phyloP scores from a whole-genome alignment of 2,888 invertebrate species.

The Drosophila rellima region DNA sequence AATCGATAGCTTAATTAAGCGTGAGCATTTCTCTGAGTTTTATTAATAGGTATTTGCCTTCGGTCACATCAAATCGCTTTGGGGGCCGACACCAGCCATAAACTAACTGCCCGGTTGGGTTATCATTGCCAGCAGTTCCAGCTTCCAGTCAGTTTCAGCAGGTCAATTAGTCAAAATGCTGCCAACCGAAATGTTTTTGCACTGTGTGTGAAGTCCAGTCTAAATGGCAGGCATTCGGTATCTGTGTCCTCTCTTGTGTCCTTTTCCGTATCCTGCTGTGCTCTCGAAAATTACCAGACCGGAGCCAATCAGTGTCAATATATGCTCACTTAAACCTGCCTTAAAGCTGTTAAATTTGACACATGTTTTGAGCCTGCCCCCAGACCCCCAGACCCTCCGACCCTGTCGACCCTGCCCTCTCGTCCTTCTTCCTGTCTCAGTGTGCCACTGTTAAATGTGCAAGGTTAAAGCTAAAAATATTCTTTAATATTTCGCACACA shows the following conservation, averaged over 20 bases:
- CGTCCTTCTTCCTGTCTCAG: not conserved
- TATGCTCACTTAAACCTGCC: slow-evolving; percentile 58
- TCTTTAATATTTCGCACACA: slow-evolving; percentile 15
- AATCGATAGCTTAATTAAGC: slow-evolving; percentile 82
- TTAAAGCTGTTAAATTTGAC: slow-evolving; percentile 65
- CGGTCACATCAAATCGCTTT: slow-evolving; percentile 47
- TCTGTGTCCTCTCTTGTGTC: not conserved
- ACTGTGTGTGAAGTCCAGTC: slow-evolving; percentile 3
- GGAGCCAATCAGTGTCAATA: slow-evolving; percentile 58
- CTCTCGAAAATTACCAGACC: slow-evolving; percentile 39
- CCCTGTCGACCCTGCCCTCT: not conserved
- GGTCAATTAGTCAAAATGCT: slow-evolving; percentile 79
- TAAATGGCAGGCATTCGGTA: slow-evolving; percentile 7
- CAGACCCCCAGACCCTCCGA: not conserved
- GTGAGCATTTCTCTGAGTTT: slow-evolving; percentile 64
- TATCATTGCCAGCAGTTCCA: slow-evolving; percentile 44
- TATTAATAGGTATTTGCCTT: slow-evolving; percentile 77
- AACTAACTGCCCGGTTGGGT: slow-evolving; percentile 35
- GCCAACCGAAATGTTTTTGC: slow-evolving; percentile 37
- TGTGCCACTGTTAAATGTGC: slow-evolving; percentile 36
- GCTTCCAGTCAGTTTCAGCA: slow-evolving; percentile 34
- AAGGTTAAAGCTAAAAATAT: slow-evolving; percentile 68
- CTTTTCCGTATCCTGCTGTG: slow-evolving; percentile 45
- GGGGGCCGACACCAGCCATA: slow-evolving; percentile 29
- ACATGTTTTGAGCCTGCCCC: slow-evolving; percentile 30